Base-by-base conservation (phyloP, 1,140 invertebrate genomes). In the Radopholus similis region DNA sequence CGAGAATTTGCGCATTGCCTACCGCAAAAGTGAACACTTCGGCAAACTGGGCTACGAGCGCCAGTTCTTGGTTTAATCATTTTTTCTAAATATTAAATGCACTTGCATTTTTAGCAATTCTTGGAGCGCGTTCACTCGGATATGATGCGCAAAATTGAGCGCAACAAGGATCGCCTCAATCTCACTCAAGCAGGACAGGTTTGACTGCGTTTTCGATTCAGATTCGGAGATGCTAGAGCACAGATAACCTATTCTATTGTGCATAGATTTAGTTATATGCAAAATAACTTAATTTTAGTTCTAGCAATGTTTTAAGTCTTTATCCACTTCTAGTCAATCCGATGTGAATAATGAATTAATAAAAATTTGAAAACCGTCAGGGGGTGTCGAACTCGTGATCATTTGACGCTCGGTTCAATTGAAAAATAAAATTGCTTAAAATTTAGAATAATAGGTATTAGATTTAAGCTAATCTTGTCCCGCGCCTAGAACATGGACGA, bases 61-160 rank as follows among this genome's bases (percentile, higher is more conserved):
- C 23, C 44, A 60, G 13, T 75, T n/a, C n/a, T n/a, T n/a, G n/a
- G n/a, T n/a, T n/a, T n/a, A n/a, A n/a, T n/a, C n/a, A n/a, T n/a
- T n/a, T n/a, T n/a, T n/a, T n/a, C n/a, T n/a, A n/a, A n/a, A n/a
- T n/a, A n/a, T n/a, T n/a, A n/a, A n/a, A n/a, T n/a, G n/a, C n/a
- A n/a, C n/a, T n/a, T n/a, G n/a, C n/a, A n/a, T n/a, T n/a, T 74
- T 49, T 71, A 71, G 37, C 44, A 70, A 8, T 74, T 72, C 56
- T 34, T 74, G 21, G 34, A 40, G 5, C 30, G 60, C 26, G 51
- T 74, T n/a, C 42, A 74, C 18, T 71, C 69, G 35, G 72, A 74
- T 34, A 74, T 74, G 72, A 51, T 35, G 26, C 21, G 73, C 15
- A 73, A 74, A 67, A 74, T 74, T 66, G 34, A 49, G 2, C 34